phyloP scores from a whole-genome alignment of 2,888 invertebrate species.

The Tyria jacobaeae region DNA sequence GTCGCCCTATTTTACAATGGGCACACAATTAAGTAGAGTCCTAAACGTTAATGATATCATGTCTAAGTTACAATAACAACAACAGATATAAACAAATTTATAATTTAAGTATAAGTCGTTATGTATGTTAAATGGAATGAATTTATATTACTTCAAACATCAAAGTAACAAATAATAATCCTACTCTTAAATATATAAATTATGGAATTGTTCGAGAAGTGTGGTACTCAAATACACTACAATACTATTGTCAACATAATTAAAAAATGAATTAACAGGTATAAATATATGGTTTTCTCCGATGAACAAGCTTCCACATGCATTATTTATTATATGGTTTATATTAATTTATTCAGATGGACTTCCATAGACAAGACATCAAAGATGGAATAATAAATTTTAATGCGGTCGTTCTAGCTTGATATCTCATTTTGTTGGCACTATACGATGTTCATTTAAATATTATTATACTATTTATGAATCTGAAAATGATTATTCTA shows the following conservation, averaged over 20 bases:
- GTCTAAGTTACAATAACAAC: slow-evolving; percentile 33
- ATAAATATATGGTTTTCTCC: neutral
- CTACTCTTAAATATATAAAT: slow-evolving; percentile 3
- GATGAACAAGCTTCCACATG: neutral
- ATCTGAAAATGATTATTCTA: slow-evolving; percentile 28
- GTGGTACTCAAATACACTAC: neutral
- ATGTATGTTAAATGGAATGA: slow-evolving; percentile 13
- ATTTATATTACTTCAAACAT: neutral
- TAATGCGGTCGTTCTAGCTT: slow-evolving; percentile 13
- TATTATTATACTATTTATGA: slow-evolving; percentile 32
- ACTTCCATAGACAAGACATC: neutral
- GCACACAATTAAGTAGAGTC: slow-evolving; percentile 29
- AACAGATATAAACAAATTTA: slow-evolving; percentile 32
- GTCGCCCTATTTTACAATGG: slow-evolving; percentile 10
- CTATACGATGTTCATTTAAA: slow-evolving; percentile 27
- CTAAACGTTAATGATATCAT: slow-evolving; percentile 35
- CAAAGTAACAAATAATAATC: neutral
- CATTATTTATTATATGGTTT: neutral
- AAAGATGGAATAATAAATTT: neutral
- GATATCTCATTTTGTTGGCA: slow-evolving; percentile 37
- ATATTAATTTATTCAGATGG: neutral
- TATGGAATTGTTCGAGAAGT: neutral
- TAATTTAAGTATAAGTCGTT: slow-evolving; percentile 6
- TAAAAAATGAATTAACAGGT: neutral
- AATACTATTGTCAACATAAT: neutral